These are phyloP conservation scores for Heteromyza rotundicornis DNA, from an alignment of 2,888 invertebrate genomes.

Conservation along the genomic window DNA sequence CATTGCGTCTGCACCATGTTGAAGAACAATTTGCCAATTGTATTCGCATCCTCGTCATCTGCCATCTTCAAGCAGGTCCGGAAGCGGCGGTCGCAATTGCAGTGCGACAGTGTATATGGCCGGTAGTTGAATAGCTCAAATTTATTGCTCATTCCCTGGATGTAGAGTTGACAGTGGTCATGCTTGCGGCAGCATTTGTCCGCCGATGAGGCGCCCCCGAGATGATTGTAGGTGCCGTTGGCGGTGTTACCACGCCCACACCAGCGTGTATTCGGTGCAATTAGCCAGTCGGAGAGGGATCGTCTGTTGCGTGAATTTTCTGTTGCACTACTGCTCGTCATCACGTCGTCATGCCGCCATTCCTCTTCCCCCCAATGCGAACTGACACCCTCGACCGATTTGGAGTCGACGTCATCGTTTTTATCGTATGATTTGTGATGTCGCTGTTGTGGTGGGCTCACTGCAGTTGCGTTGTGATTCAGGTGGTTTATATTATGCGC, in stretches of 20 bases:
- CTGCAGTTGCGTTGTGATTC: constrained; percentile 15
- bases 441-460: constrained; percentile 30
- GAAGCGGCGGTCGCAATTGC: constrained; percentile 89
- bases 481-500: constrained; percentile 8
- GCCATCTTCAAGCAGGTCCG: constrained; percentile 90
- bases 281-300: constrained; percentile 69
- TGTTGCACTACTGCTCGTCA: neutral
- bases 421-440: constrained; percentile 47
- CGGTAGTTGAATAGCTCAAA: constrained; percentile 89
- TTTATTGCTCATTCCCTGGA: constrained; percentile 81
- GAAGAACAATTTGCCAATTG: constrained; percentile 93
- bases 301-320: constrained; percentile 39
- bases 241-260: constrained; percentile 89
- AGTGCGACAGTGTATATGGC: constrained; percentile 89
- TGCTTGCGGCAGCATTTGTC: constrained; percentile 90
- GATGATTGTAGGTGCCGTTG: constrained; percentile 74
- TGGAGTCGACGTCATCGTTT: constrained; percentile 35
- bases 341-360: neutral
- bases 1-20: constrained; percentile 95
- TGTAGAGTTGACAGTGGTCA: constrained; percentile 86
- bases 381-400: neutral
- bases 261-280: constrained; percentile 92
- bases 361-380: neutral
- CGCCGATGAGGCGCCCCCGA: constrained; percentile 82
- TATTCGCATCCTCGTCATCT: constrained; percentile 82